A percentile compares a stretch with the other conserved stretches of the same genome.
Evolutionary conservation across 2,888 invertebrate species (phyloP).

Genomic region (Exocentrus adspersus): DNA sequence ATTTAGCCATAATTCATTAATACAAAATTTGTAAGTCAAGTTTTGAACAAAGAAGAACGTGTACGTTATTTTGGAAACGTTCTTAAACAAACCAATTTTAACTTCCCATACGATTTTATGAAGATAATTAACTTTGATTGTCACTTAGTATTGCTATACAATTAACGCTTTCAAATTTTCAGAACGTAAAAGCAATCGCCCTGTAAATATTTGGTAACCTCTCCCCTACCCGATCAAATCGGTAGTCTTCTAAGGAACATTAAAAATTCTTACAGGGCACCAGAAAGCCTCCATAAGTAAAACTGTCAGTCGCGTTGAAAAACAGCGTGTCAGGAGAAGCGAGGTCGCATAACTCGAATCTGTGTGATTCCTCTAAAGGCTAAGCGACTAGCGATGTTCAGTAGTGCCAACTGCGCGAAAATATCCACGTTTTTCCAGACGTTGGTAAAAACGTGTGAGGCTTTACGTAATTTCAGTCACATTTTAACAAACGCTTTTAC

Average conservation of each 20-base stretch:
- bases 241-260: slow-evolving; percentile 35
- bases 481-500: too few relatives aligned
- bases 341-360: slow-evolving; percentile 28
- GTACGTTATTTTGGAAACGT: too few relatives aligned
- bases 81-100: too few relatives aligned
- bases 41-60: too few relatives aligned
- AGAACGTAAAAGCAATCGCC: slow-evolving; percentile 25
- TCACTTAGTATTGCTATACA: too few relatives aligned
- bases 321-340: slow-evolving; percentile 42
- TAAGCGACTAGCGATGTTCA: not conserved
- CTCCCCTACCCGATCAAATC: slow-evolving; percentile 40
- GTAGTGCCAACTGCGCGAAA: slow-evolving; percentile 2
- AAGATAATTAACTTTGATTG: too few relatives aligned
- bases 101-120: too few relatives aligned
- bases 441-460: too few relatives aligned
- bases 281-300: slow-evolving; percentile 43
- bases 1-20: too few relatives aligned
- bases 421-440: too few relatives aligned
- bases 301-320: slow-evolving; percentile 42
- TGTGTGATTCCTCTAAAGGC: slow-evolving; percentile 17
- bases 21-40: too few relatives aligned
- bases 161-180: slow-evolving; percentile 9
- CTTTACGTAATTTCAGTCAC: not conserved
- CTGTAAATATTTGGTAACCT: slow-evolving; percentile 40
- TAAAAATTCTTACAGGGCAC: slow-evolving; percentile 38